phyloP scores from a whole-genome alignment of 2,113 vertebrate genomes.

The Amazona vittata region DNA sequence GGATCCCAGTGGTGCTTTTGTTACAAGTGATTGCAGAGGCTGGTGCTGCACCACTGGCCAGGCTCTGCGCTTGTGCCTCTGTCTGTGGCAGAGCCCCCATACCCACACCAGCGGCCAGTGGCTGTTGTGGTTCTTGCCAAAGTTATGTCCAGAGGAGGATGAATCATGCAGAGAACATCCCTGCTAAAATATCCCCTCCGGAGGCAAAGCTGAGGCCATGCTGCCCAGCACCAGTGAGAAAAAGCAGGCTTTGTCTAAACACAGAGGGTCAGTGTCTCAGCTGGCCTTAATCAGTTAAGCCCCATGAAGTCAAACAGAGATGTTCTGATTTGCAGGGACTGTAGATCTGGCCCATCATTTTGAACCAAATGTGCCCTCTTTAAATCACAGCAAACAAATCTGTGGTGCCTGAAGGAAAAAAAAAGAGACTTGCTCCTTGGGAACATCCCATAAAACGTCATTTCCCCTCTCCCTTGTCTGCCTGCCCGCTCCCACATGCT shows the following conservation, averaged over 20 bases:
- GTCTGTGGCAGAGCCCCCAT: not conserved
- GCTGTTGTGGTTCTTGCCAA: not conserved
- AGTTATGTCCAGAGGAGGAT: not conserved
- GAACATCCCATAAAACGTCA: not conserved
- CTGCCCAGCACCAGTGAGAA: not conserved
- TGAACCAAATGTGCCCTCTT: not conserved
- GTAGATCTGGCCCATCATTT: not conserved
- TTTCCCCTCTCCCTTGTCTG: not conserved
- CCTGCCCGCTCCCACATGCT: fast-evolving
- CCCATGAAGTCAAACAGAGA: not conserved
- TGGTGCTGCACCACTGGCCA: not conserved
- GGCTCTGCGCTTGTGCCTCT: not conserved
- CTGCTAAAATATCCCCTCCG: not conserved
- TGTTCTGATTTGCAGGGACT: not conserved
- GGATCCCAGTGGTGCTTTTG: not conserved
- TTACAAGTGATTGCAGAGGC: not conserved
- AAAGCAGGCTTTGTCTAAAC: not conserved
- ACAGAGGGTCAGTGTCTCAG: not conserved
- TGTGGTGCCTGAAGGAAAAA: not conserved
- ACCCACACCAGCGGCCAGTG: not conserved
- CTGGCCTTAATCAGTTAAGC: not conserved
- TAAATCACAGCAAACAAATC: not conserved
- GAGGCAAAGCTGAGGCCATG: not conserved
- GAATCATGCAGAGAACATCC: not conserved
- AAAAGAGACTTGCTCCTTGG: not conserved